These are phyloP conservation scores for Tangara arthus DNA, from an alignment of 2,797 vertebrate genomes.

Conservation along the genomic window DNA sequence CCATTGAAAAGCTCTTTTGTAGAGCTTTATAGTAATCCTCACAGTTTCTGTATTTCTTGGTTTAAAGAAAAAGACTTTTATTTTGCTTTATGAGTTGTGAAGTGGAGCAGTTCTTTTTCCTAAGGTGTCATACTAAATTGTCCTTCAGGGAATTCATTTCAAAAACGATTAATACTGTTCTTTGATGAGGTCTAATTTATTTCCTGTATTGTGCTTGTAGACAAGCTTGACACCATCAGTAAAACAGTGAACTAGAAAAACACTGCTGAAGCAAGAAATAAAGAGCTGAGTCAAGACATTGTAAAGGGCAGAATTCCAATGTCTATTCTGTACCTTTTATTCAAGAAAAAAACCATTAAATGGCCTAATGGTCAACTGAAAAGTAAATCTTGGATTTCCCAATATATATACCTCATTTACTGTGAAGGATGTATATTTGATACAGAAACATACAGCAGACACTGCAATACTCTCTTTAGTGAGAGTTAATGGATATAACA, in stretches of 20 bases:
- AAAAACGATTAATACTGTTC: neutral
- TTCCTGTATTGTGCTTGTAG: neutral
- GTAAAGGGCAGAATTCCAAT: neutral
- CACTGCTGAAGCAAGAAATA: neutral
- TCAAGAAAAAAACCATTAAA: neutral
- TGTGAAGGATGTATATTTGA: neutral
- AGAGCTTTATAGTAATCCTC: conserved; percentile 1
- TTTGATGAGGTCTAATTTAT: conserved; percentile 28
- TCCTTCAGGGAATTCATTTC: neutral
- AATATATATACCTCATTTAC: neutral
- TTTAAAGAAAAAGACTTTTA: neutral
- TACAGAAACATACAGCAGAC: neutral
- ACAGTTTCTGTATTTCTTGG: conserved; percentile 10
- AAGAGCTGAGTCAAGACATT: neutral
- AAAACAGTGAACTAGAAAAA: neutral
- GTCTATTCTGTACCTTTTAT: neutral
- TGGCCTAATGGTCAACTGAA: neutral
- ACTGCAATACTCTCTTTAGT: neutral
- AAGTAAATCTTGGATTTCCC: neutral
- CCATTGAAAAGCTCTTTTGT: conserved; percentile 52
- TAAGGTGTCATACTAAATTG: neutral
- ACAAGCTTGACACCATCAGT: neutral
- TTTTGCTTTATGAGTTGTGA: conserved; percentile 6
- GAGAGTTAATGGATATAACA: neutral
- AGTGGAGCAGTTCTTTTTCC: neutral